phyloP scores from a whole-genome alignment of 2,113 vertebrate genomes.

The Nothocercus julius region DNA sequence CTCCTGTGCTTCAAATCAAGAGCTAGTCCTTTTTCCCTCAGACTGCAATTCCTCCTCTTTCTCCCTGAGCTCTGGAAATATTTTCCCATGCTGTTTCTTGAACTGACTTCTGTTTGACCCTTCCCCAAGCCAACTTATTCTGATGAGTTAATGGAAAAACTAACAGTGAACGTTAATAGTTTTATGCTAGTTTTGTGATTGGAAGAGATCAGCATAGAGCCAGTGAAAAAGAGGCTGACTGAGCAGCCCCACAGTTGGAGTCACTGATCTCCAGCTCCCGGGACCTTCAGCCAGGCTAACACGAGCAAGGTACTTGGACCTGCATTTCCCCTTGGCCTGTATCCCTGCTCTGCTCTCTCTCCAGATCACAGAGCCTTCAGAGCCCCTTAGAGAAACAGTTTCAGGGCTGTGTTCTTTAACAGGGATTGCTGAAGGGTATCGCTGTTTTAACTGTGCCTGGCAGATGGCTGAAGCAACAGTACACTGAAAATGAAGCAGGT shows the following conservation, averaged over 20 bases:
- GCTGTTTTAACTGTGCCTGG: background rate
- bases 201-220: background rate
- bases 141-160: background rate
- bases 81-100: background rate
- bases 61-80: background rate
- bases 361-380: background rate
- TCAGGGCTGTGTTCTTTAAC: background rate
- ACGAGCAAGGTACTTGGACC: accelerated
- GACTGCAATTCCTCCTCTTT: background rate
- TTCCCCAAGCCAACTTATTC: background rate
- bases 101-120: background rate
- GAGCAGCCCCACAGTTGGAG: background rate
- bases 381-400: background rate
- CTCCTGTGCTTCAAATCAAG: background rate
- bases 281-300: background rate
- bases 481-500: background rate
- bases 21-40: background rate
- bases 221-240: background rate
- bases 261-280: background rate
- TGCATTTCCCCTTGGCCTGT: background rate
- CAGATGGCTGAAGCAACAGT: accelerated
- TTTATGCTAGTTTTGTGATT: background rate
- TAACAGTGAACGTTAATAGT: background rate
- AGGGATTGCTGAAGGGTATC: accelerated
- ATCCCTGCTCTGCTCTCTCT: background rate